Evolutionary conservation across 2,888 invertebrate genomes (phyloP).

Genomic region (Eudasyphora cyanicolor): DNA sequence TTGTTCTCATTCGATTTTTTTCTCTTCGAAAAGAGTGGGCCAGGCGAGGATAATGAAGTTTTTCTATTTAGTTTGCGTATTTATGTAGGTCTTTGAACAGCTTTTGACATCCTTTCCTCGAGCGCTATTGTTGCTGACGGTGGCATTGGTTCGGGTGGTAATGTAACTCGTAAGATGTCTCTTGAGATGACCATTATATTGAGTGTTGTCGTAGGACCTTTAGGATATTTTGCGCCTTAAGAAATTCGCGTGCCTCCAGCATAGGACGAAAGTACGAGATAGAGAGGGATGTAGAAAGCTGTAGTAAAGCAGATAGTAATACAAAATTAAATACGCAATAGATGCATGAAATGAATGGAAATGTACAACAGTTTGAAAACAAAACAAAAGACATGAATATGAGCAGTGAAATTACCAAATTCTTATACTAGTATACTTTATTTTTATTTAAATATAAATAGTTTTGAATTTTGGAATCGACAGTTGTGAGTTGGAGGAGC

Average conservation of each 20-base stretch:
- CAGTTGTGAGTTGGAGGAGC: neutral
- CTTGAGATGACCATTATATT: slow-evolving; percentile 25
- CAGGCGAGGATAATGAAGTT: neutral
- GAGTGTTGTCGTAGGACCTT: slow-evolving; percentile 36
- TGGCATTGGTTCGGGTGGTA: too few relatives aligned
- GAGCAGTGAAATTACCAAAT: neutral
- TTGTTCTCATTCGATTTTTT: neutral
- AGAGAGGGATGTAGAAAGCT: too few relatives aligned
- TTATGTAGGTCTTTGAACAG: neutral
- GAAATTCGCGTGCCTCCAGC: slow-evolving; percentile 30
- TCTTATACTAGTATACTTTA: too few relatives aligned
- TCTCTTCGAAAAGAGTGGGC: neutral
- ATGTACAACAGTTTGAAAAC: neutral
- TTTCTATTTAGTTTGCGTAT: neutral
- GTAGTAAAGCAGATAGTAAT: neutral
- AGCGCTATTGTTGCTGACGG: neutral
- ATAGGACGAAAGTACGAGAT: neutral
- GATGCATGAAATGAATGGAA: neutral
- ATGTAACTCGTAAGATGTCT: neutral
- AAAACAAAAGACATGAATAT: neutral
- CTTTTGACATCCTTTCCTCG: neutral
- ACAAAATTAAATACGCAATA: slow-evolving; percentile 27
- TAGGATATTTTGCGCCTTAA: slow-evolving; percentile 29
- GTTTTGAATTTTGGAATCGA: neutral
- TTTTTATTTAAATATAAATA: neutral